Evolutionary conservation across 2,888 invertebrate species (phyloP), one percentile per base, ranked within the genome.

Genomic region (Tipula confusa): DNA sequence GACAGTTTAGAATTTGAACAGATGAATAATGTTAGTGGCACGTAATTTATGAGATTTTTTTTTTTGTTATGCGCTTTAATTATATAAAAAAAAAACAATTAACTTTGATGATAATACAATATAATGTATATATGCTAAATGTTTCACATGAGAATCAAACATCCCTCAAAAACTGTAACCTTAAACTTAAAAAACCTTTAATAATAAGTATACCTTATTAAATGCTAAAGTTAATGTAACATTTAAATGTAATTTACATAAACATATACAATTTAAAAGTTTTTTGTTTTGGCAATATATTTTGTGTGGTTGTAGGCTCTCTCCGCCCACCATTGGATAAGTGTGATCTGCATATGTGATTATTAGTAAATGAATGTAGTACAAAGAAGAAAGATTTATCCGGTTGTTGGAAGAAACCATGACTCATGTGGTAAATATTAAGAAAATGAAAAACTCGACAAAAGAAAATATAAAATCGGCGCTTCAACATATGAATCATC

Each of bases 1-100:
- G 64, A 64, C 64, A 64, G 64, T 64, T 64, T 64, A 24, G 64
- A 64, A 64, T 64, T 64, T 24, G 64, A 24, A 64, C 64, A 64
- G 64, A 64, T 64, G 64, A 24, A 24, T 2, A 11, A 3, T 64
- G 24, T 43, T 4, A 3, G 13, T 9, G 4, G 24, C 64, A 64
- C 64, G 64, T 64, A 64, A 24, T 64, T 64, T 24, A 64, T 9
- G 11, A 36, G 24, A 64, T 24, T 64, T 24, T 64, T 9, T 64
- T 43, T 64, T 64, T 24, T 64, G 9, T 64, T n/a, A n/a, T n/a
- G n/a, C n/a, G n/a, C n/a, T n/a, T 38, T 9, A 38, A n/a, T 43
- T 2, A 43, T n/a, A n/a, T n/a, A n/a, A n/a, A n/a, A n/a, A n/a
- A n/a, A n/a, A n/a, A n/a, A n/a, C n/a, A n/a, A n/a, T n/a, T n/a